phyloP scores from a whole-genome alignment of 1,140 invertebrate genomes.

The Drosophila mayri region DNA sequence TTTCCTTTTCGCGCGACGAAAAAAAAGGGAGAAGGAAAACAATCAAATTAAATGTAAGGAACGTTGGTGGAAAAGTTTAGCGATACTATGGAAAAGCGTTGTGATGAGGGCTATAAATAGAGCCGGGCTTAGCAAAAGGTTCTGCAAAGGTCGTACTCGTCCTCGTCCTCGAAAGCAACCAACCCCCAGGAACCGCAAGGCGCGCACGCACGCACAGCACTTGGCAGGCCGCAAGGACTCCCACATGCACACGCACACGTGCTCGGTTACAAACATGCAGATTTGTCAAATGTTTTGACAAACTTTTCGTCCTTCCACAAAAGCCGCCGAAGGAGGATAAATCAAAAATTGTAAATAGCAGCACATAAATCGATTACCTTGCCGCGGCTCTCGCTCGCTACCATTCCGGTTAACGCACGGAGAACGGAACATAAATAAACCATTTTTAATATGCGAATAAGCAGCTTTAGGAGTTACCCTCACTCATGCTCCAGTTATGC shows the following conservation, averaged over 20 bases:
- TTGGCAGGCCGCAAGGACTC: background rate
- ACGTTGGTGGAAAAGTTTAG: constrained; percentile 39
- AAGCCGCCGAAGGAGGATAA: constrained; percentile 18
- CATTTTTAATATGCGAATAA: constrained; percentile 80
- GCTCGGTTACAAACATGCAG: constrained; percentile 23
- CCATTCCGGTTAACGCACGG: background rate
- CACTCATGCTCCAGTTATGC: too few relatives aligned
- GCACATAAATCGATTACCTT: constrained; percentile 74
- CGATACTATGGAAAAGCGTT: constrained; percentile 15
- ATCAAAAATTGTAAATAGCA: constrained; percentile 74
- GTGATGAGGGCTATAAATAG: constrained; percentile 30
- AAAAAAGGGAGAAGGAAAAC: constrained; percentile 4
- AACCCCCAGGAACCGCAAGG: background rate
- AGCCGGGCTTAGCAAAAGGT: constrained; percentile 18
- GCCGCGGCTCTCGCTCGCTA: background rate
- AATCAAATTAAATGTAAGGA: constrained; percentile 72
- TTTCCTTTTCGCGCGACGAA: constrained; percentile 11
- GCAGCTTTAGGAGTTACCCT: constrained; percentile 46
- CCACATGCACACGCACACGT: background rate
- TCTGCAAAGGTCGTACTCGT: constrained; percentile 14
- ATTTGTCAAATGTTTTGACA: constrained; percentile 46
- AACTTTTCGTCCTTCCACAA: constrained; percentile 38
- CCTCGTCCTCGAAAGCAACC: background rate
- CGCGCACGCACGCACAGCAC: constrained; percentile 5
- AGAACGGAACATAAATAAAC: constrained; percentile 68